phyloP scores from a whole-genome alignment of 2,797 vertebrate species.

The Falco berigora region DNA sequence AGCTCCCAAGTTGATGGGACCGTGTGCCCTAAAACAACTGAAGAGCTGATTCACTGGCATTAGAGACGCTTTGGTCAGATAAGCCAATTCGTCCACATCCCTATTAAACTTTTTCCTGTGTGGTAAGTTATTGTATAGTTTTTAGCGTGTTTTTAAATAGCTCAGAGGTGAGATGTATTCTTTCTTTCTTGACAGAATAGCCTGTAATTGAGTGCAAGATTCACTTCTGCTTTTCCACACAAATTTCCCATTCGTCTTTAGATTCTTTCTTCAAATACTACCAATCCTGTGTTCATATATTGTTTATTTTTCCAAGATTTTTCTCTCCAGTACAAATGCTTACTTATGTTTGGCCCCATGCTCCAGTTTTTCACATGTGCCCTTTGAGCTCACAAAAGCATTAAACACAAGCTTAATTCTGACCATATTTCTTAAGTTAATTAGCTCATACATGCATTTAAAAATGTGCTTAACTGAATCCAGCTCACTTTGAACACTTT shows the following conservation, averaged over 20 bases:
- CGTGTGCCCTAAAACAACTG: not conserved
- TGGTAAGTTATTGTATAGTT: not conserved
- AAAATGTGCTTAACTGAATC: not conserved
- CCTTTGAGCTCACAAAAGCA: not conserved
- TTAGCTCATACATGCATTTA: not conserved
- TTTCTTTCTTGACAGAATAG: not conserved
- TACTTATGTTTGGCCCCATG: not conserved
- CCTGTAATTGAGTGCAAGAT: not conserved
- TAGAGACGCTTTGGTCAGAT: not conserved
- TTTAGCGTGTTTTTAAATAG: not conserved
- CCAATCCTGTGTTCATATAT: not conserved
- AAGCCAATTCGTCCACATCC: not conserved
- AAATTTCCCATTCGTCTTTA: not conserved
- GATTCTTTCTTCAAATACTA: not conserved
- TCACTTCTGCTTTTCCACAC: not conserved
- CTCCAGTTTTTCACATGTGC: not conserved
- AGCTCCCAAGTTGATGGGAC: not conserved
- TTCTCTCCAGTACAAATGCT: not conserved
- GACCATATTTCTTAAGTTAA: not conserved
- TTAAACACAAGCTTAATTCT: not conserved
- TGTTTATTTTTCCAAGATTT: not conserved
- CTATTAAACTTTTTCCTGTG: not conserved
- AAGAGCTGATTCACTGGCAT: not conserved
- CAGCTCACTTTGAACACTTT: not conserved
- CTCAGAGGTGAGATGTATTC: not conserved